Evolutionary conservation across 1,140 invertebrate genomes (phyloP).

Genomic region (Drosophila arawakana): DNA sequence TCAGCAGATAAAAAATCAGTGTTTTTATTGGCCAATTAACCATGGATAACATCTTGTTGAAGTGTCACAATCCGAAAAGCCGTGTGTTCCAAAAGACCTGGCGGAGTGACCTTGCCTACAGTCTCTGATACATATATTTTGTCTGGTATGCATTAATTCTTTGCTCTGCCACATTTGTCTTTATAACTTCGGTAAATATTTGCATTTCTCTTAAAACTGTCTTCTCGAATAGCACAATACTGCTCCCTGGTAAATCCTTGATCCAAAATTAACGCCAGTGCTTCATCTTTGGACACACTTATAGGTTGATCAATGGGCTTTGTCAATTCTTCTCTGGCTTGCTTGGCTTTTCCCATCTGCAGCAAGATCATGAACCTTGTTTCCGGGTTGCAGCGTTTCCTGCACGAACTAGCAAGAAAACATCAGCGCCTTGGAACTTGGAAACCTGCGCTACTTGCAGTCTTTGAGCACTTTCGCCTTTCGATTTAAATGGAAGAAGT

Average conservation of each 20-base stretch:
- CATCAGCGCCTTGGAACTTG: too few relatives aligned
- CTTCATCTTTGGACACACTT: not conserved
- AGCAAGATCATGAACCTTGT: too few relatives aligned
- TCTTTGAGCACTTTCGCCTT: too few relatives aligned
- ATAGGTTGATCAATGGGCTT: too few relatives aligned
- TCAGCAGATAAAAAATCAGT: not conserved
- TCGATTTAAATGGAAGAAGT: too few relatives aligned
- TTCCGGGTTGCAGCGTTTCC: too few relatives aligned
- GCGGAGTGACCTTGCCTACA: not conserved
- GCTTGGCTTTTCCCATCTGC: too few relatives aligned
- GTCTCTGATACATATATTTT: not conserved
- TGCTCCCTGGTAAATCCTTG: not conserved
- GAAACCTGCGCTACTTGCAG: too few relatives aligned
- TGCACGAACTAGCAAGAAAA: too few relatives aligned
- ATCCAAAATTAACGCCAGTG: constrained; percentile 1
- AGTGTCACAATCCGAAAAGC: too few relatives aligned
- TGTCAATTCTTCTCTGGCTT: too few relatives aligned
- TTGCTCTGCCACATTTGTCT: not conserved
- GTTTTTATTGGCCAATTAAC: not conserved
- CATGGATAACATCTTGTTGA: not conserved
- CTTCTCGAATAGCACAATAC: not conserved
- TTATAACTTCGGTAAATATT: not conserved
- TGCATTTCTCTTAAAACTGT: too few relatives aligned
- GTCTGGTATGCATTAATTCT: not conserved
- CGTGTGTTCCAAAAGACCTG: not conserved